Percentiles rank a stretch among this genome's conserved stretches.
These are phyloP conservation scores for Anastrepha obliqua DNA, from an alignment of 1,140 invertebrate species.

Conservation along the genomic window DNA sequence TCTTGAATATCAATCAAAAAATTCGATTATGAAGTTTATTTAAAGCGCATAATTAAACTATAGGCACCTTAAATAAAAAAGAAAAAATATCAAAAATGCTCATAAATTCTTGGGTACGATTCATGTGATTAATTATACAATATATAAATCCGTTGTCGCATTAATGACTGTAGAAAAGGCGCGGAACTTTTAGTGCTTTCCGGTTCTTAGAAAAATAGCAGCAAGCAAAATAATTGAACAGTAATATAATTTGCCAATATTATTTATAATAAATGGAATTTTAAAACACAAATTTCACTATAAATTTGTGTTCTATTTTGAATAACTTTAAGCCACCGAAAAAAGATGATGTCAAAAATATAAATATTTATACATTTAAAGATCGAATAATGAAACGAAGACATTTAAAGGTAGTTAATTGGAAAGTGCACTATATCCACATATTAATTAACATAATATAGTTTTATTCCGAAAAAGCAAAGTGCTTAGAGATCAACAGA, in stretches of 20 bases:
- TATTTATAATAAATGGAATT: no score
- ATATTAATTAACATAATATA: background rate
- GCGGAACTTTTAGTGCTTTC: background rate
- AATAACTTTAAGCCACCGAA: no score
- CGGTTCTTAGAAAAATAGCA: background rate
- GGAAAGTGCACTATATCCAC: background rate
- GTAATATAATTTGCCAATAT: no score
- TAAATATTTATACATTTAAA: background rate
- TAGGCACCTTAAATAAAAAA: background rate
- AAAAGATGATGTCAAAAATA: no score
- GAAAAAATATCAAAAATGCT: background rate
- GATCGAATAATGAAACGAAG: background rate
- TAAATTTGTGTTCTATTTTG: no score
- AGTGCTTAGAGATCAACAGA: background rate
- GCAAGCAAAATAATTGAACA: no score
- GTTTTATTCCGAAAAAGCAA: background rate
- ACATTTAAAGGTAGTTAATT: background rate
- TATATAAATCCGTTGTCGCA: background rate
- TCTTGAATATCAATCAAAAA: background rate
- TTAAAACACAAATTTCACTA: no score
- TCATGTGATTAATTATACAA: background rate
- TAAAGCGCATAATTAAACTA: background rate
- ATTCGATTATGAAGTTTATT: background rate
- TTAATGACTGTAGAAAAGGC: background rate
- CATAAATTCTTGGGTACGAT: background rate